These are phyloP conservation scores for Hemicordylus capensis DNA, from an alignment of 2,113 vertebrate genomes.

Conservation along the genomic window DNA sequence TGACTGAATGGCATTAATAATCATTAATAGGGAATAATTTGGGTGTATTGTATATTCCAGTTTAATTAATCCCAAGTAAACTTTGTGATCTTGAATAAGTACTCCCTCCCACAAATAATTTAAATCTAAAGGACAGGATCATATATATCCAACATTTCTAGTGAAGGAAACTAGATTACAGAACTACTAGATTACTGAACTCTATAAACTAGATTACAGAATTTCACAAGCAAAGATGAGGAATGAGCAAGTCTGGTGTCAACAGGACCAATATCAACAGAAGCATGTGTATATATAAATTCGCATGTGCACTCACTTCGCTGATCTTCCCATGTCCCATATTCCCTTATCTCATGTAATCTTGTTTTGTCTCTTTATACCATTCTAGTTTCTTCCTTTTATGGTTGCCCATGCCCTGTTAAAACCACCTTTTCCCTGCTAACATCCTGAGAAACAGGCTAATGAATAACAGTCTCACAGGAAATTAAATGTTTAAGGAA, in stretches of 20 bases:
- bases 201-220: no score
- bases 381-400: background rate
- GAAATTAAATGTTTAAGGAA: conserved; percentile 7
- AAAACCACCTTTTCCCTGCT: background rate
- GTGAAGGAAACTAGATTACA: no score
- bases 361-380: background rate
- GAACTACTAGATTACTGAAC: no score
- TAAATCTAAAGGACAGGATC: no score
- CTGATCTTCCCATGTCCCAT: background rate
- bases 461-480: background rate
- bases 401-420: background rate
- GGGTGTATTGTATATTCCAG: no score
- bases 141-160: no score
- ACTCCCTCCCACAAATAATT: no score
- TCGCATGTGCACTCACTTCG: background rate
- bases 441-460: background rate
- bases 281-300: background rate
- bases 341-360: background rate
- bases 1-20: background rate
- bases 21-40: background rate
- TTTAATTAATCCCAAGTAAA: background rate
- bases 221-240: no score
- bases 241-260: no score
- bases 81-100: background rate
- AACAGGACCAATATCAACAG: no score